Percentiles rank a stretch among this genome's conserved stretches.
Evolutionary conservation across 2,113 vertebrate species (phyloP).

Genomic region (Entosphenus tridentatus): DNA sequence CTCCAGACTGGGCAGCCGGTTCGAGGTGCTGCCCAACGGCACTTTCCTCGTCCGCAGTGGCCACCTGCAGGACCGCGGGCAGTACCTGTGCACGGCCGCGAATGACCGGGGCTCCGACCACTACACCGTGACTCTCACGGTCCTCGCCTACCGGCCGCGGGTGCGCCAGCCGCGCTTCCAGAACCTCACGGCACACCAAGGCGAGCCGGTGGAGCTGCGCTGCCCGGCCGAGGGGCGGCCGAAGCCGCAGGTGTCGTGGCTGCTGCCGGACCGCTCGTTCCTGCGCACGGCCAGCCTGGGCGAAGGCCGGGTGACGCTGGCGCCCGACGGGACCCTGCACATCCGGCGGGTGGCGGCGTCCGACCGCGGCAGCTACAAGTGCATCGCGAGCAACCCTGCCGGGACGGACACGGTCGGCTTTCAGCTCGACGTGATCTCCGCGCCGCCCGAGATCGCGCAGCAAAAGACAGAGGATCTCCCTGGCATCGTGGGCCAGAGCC

Average conservation of each 20-base stretch:
- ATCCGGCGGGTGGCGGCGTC: slow-evolving; percentile 28
- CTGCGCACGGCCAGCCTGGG: slow-evolving; percentile 14
- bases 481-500: slow-evolving; percentile 24
- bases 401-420: slow-evolving; percentile 42
- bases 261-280: slow-evolving; percentile 38
- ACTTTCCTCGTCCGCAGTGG: slow-evolving; percentile 36
- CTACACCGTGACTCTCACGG: slow-evolving; percentile 23
- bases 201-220: slow-evolving; percentile 30
- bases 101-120: slow-evolving; percentile 40
- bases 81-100: slow-evolving; percentile 44
- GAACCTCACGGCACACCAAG: slow-evolving; percentile 34
- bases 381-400: slow-evolving; percentile 41
- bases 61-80: slow-evolving; percentile 39
- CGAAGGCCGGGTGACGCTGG: slow-evolving; percentile 24
- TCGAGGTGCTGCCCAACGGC: slow-evolving; percentile 48
- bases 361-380: slow-evolving; percentile 51
- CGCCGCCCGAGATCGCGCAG: slow-evolving; percentile 44
- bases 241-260: slow-evolving; percentile 39
- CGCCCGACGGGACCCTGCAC: slow-evolving; percentile 32
- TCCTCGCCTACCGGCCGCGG: slow-evolving; percentile 31
- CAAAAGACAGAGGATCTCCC: slow-evolving; percentile 30
- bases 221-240: slow-evolving; percentile 43
- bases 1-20: slow-evolving; percentile 27
- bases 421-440: slow-evolving; percentile 32
- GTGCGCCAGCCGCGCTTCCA: slow-evolving; percentile 30